A percentile compares a stretch with the other conserved stretches of the same genome.
Evolutionary conservation across 1,140 invertebrate genomes (phyloP).

Genomic region (Scylla paramamosain): DNA sequence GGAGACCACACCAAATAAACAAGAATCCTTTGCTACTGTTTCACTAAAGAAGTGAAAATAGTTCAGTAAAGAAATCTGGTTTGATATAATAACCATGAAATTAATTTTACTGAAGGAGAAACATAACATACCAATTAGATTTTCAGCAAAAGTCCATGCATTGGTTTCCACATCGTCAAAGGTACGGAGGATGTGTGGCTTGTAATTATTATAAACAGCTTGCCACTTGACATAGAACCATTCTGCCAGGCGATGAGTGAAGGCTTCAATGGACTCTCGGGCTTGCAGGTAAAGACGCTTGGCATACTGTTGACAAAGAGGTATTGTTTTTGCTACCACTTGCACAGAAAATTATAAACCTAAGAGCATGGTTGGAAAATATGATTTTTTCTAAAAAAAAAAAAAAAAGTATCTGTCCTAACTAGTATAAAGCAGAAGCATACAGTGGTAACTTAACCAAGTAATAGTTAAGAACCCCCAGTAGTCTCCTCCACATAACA

Average conservation of each 20-base stretch:
- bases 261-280: slow-evolving; percentile 60
- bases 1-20: too few species aligned
- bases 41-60: too few species aligned
- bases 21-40: too few species aligned
- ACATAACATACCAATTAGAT: slow-evolving; percentile 53
- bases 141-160: slow-evolving; percentile 65
- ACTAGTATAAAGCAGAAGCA: too few species aligned
- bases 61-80: too few species aligned
- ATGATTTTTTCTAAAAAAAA: too few species aligned
- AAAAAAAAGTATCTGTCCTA: too few species aligned
- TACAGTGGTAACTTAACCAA: too few species aligned
- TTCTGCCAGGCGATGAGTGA: slow-evolving; percentile 63
- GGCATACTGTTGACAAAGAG: slow-evolving; percentile 55
- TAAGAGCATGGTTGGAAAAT: too few species aligned
- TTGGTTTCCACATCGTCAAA: slow-evolving; percentile 74
- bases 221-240: slow-evolving; percentile 71
- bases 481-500: too few species aligned
- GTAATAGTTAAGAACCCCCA: too few species aligned
- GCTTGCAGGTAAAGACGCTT: slow-evolving; percentile 64
- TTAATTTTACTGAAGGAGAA: neutral
- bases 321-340: neutral
- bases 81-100: too few species aligned
- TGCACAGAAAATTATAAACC: neutral
- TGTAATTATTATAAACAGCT: slow-evolving; percentile 77
- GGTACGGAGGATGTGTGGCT: slow-evolving; percentile 78